Percentiles rank a stretch among this genome's conserved stretches.
These are phyloP conservation scores for Eucidaris tribuloides DNA, from an alignment of 35 echinoderm and acorn worm species.

Conservation along the genomic window DNA sequence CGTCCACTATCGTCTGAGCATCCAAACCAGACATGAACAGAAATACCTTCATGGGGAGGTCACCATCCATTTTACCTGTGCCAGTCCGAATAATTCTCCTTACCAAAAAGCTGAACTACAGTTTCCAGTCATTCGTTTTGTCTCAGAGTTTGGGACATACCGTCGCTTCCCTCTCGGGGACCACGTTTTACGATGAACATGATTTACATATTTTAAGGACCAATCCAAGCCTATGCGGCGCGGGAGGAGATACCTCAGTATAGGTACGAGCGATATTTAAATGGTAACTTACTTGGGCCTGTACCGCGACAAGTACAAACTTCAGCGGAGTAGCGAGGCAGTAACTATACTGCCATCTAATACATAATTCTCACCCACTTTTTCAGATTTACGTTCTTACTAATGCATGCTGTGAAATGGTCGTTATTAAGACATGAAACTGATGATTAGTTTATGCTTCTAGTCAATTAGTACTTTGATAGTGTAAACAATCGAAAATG, in stretches of 20 bases:
- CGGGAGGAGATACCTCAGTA: constrained; percentile 28
- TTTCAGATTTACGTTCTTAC: no score
- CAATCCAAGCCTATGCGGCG: not conserved
- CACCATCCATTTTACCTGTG: constrained; percentile 42
- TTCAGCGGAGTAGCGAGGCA: constrained; percentile 14
- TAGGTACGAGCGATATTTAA: constrained; percentile 17
- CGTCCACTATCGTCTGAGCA: constrained; percentile 48
- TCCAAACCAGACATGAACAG: constrained; percentile 41
- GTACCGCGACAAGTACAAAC: constrained; percentile 22
- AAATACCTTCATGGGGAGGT: constrained; percentile 54
- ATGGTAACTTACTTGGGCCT: constrained; percentile 13
- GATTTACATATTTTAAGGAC: not conserved
- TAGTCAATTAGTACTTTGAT: no score
- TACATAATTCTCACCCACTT: no score
- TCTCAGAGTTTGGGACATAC: not conserved
- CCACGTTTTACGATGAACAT: constrained; percentile 5
- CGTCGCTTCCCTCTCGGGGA: not conserved
- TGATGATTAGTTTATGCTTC: no score
- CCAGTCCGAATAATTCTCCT: constrained; percentile 59
- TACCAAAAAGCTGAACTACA: constrained; percentile 21
- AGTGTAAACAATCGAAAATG: no score
- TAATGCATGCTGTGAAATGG: no score
- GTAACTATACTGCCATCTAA: no score
- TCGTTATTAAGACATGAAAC: no score
- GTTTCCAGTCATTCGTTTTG: constrained; percentile 1